A percentile compares a stretch with the other conserved stretches of the same genome.
phyloP scores from a whole-genome alignment of 2,888 invertebrate genomes.

The Abrostola tripartita region DNA sequence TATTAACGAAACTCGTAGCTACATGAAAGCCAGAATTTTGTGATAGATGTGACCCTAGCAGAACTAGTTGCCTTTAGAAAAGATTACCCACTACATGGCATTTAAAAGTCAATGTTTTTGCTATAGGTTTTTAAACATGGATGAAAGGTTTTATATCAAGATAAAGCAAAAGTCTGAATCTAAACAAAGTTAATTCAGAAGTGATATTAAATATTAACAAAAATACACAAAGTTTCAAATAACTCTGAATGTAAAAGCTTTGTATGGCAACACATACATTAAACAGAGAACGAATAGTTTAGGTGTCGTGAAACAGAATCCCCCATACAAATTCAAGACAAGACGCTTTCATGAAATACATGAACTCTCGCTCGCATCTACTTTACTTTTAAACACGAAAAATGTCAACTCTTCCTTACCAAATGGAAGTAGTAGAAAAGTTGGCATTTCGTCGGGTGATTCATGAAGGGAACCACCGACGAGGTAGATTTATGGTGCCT shows the following conservation, averaged over 20 bases:
- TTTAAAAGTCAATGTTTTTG: too few species aligned
- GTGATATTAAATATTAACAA: too few species aligned
- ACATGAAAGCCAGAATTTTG: background rate
- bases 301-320: background rate
- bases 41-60: background rate
- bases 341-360: conserved; percentile 13
- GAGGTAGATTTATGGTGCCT: conserved; percentile 78
- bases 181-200: too few species aligned
- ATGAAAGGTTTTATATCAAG: too few species aligned
- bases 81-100: too few species aligned
- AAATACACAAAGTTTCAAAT: too few species aligned
- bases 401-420: conserved; percentile 53
- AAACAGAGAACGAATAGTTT: background rate
- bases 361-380: conserved; percentile 24
- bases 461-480: conserved; percentile 72
- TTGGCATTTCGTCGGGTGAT: conserved; percentile 75
- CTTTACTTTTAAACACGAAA: conserved; percentile 46
- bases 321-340: background rate
- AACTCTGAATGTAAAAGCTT: too few species aligned
- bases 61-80: too few species aligned
- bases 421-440: conserved; percentile 62
- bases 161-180: too few species aligned
- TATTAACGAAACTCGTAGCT: background rate
- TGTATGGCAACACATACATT: too few species aligned
- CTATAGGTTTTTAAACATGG: too few species aligned